These are phyloP conservation scores for Lateolabrax maculatus DNA, from an alignment of 2,797 vertebrate species.

Conservation along the genomic window DNA sequence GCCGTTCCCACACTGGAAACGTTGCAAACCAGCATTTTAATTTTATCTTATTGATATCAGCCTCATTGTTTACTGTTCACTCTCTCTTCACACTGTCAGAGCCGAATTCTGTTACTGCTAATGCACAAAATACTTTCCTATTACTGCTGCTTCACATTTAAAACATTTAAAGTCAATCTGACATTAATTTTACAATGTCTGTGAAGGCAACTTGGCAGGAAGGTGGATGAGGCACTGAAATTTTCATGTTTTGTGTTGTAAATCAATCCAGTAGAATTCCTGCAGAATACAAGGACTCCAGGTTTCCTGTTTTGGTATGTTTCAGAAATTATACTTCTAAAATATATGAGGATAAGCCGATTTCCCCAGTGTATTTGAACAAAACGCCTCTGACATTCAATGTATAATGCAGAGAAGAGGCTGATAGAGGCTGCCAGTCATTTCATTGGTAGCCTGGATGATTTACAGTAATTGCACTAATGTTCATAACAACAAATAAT, in stretches of 20 bases:
- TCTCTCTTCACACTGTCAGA: background rate
- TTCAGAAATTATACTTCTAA: background rate
- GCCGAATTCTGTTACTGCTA: background rate
- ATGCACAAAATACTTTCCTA: background rate
- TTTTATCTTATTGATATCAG: background rate
- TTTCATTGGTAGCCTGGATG: constrained; percentile 5
- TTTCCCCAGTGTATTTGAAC: background rate
- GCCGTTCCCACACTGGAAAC: background rate
- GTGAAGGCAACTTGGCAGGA: background rate
- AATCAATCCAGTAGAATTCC: background rate
- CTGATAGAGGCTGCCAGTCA: constrained; percentile 15
- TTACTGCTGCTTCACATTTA: background rate
- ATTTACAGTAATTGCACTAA: constrained; percentile 35
- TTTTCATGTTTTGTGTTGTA: background rate
- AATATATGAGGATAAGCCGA: background rate
- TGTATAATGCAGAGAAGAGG: background rate
- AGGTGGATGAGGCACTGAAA: background rate
- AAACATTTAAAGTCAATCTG: background rate
- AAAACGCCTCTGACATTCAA: background rate
- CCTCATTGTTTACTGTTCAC: background rate
- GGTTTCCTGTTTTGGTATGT: background rate
- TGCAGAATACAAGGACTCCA: background rate
- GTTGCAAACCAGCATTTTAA: background rate
- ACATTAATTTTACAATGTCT: background rate
- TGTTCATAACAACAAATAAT: constrained; percentile 37